phyloP scores from a whole-genome alignment of 2,113 vertebrate genomes.

The Grantiella picta region DNA sequence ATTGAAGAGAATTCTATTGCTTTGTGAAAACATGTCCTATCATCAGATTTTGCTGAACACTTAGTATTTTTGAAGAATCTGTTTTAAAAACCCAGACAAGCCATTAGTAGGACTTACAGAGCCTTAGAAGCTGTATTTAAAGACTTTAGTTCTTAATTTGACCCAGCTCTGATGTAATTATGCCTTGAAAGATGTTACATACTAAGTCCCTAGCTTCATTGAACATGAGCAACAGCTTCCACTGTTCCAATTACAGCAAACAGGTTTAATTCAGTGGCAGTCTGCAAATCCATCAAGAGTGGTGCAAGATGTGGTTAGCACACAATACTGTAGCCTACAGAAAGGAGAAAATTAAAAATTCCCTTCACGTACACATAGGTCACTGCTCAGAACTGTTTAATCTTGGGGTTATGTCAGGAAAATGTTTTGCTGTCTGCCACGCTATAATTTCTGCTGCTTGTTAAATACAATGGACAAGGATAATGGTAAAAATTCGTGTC shows the following conservation, averaged over 20 bases:
- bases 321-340: not conserved
- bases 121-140: not conserved
- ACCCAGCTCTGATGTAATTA: not conserved
- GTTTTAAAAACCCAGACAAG: not conserved
- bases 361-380: not conserved
- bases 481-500: not conserved
- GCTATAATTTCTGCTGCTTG: not conserved
- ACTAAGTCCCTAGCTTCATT: not conserved
- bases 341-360: not conserved
- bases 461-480: not conserved
- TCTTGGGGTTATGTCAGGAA: not conserved
- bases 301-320: not conserved
- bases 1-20: not conserved
- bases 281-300: not conserved
- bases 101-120: not conserved
- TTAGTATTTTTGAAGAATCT: not conserved
- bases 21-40: not conserved
- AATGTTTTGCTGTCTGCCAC: not conserved
- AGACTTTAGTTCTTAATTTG: not conserved
- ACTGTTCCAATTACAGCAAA: not conserved
- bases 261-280: not conserved
- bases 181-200: not conserved
- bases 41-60: not conserved
- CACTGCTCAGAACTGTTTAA: not conserved
- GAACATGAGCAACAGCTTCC: not conserved